Evolutionary conservation across 1,140 invertebrate genomes (phyloP), one percentile per base, ranked within the genome.

Genomic region (Drosophila ambigua): DNA sequence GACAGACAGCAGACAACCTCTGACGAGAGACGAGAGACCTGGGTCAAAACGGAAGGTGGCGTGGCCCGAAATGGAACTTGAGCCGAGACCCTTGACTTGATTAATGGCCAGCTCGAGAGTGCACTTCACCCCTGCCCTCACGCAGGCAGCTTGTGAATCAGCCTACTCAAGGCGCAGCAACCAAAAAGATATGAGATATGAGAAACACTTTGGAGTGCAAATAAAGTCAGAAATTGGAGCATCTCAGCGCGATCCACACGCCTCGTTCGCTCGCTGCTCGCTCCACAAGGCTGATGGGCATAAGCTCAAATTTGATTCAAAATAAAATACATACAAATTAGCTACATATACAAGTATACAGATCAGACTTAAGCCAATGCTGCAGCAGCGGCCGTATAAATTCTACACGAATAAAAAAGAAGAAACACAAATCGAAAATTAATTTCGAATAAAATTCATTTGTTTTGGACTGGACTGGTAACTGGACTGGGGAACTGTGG

Each of bases 161-260:
- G 81, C 69, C 78, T 72, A 81, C 48, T 81, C 69, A 43, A 57
- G 24, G 16, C 41, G 13, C 39, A 57, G 35, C 49, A 61, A 28
- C 51, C 24, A 48, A 59, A 62, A 20, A 35, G 46, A 71, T 16
- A 1, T 16, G 16, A 16, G 16, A 16, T 16, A 0, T 0, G 16
- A 16, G 16, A 16, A 13, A 24, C 39, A 57, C 16, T 65, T 49
- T 51, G 45, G 72, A 79, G 72, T 71, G 75, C 77, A 77, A 85
- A 84, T 84, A 62, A 52, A 67, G 57, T 60, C 67, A 60, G 49
- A 81, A 88, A 87, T 82, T 87, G 64, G 82, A 87, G 83, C 35
- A 13, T 31, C 31, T 31, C 82, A 87, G 44, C 49, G 44, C 61
- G 65, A 66, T 58, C 74, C 82, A 87, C 82, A 87, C 82, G 78